Base-by-base conservation (phyloP, 2,113 vertebrate genomes). In the Eretmochelys imbricata region DNA sequence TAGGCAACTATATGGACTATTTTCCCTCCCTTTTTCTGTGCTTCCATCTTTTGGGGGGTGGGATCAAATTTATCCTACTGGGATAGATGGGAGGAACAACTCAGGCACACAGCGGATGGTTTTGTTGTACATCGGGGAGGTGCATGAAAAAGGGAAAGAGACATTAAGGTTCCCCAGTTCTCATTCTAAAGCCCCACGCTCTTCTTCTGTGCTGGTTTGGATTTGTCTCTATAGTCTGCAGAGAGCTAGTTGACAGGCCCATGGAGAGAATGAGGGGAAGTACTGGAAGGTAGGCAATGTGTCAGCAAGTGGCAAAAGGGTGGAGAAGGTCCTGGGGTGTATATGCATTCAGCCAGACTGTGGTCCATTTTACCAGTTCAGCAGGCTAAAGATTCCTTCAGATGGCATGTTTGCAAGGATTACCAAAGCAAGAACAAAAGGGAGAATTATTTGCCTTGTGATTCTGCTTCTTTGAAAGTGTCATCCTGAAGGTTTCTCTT, bases 361-460 rank as follows among this genome's bases (percentile, higher is more conserved):
- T 81, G 1, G 62, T 91, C 50, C 78, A 7, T 80, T 88, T 80
- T n/a, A 83, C 24, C 88, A 69, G 50, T 80, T 94, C 80, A 95
- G 10, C 50, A 80, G 19, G 79, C 54, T 54, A n/a, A 48, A 83
- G 90, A 93, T 93, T 93, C 80, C 53, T 83, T 94, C 92, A 75
- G 11, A 80, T 91, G 81, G 25, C 57, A 72, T 85, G 55, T 5
- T 10, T 65, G 80, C 1, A 17, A 1, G 55, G 29, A 86, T 35
- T 55, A 49, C 31, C 89, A 48, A 3, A 88, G 4, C 35, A 48
- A 96, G 6, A 14, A 86, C 10, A 83, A 89, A 90, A 85, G 1
- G 1, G 10, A 25, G 84, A 95, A 91, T 86, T 69, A 86, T 84
- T 80, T 84, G 55, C 6, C 3, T 89, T 5, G 14, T 46, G 82